These are phyloP conservation scores for Scophthalmus maximus DNA, from an alignment of 2,113 vertebrate genomes.

Conservation along the genomic window DNA sequence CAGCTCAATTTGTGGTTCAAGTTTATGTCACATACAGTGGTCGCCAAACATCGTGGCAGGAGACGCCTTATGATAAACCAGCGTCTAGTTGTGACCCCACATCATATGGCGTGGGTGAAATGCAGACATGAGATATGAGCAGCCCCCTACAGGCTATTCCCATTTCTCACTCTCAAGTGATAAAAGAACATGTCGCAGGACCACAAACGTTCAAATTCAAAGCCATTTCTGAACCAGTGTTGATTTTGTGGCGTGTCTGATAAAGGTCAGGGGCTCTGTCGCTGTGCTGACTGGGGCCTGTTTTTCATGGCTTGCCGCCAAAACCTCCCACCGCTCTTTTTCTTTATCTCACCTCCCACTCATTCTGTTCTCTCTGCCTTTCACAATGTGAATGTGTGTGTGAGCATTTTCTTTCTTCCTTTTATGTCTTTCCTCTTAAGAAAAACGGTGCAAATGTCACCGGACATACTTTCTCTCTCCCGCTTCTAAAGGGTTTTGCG, in stretches of 20 bases:
- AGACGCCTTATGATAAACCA: too few species aligned
- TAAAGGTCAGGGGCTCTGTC: conserved; percentile 20
- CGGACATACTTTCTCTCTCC: neutral
- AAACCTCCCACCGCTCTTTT: conserved; percentile 15
- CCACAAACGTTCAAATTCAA: neutral
- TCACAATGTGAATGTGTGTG: neutral
- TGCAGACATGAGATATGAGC: too few species aligned
- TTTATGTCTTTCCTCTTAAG: neutral
- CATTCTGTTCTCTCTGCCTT: conserved; percentile 4
- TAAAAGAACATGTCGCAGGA: neutral
- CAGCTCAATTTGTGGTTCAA: too few species aligned
- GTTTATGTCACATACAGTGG: too few species aligned
- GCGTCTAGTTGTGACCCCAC: too few species aligned
- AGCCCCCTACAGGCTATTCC: neutral
- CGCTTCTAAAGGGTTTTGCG: neutral
- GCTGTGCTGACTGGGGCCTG: neutral
- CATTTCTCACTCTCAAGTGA: neutral
- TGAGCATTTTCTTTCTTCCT: neutral
- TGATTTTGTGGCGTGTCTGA: conserved; percentile 17
- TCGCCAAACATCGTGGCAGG: too few species aligned
- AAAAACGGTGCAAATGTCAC: conserved; percentile 4
- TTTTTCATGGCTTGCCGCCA: conserved; percentile 51
- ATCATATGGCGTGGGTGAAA: too few species aligned
- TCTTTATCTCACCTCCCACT: conserved; percentile 42
- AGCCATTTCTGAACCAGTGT: conserved; percentile 20